Percentiles rank a stretch among this genome's conserved stretches.
These are phyloP conservation scores for Ginglymostoma cirratum DNA, from an alignment of 2,113 vertebrate genomes.

Conservation along the genomic window DNA sequence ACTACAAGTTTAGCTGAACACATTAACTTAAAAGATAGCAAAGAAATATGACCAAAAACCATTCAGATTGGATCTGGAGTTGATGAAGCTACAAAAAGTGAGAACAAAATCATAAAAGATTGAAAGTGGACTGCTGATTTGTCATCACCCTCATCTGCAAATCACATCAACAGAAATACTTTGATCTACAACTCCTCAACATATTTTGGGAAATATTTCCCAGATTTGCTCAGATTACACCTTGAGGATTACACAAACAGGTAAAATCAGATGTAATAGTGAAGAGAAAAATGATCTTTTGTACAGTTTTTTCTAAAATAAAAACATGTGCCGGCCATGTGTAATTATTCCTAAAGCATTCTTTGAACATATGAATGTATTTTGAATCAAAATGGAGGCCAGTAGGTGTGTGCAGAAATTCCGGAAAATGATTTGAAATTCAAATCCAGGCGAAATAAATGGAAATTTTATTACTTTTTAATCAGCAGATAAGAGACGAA, in stretches of 20 bases:
- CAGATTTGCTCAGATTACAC: neutral
- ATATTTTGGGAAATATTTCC: neutral
- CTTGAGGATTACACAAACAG: neutral
- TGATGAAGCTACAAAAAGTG: neutral
- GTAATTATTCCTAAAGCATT: neutral
- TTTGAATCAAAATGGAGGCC: conserved; percentile 4
- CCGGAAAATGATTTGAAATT: neutral
- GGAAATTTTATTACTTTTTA: neutral
- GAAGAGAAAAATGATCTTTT: neutral
- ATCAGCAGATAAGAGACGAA: neutral
- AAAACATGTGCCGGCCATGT: neutral
- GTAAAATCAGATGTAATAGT: neutral
- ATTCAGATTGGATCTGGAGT: neutral
- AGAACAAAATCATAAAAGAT: neutral
- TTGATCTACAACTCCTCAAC: neutral
- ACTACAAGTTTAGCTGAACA: neutral
- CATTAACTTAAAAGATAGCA: neutral
- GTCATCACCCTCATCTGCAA: neutral
- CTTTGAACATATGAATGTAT: neutral
- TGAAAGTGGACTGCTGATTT: neutral
- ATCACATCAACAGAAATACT: neutral
- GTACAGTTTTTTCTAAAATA: neutral
- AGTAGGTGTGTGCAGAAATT: neutral
- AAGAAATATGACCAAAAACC: neutral
- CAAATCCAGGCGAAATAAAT: neutral